Percentiles rank a stretch among this genome's conserved stretches.
Conservation (phyloP, 35 echinoderm and acorn worm species). For the Hemicentrotus pulcherrimus region DNA sequence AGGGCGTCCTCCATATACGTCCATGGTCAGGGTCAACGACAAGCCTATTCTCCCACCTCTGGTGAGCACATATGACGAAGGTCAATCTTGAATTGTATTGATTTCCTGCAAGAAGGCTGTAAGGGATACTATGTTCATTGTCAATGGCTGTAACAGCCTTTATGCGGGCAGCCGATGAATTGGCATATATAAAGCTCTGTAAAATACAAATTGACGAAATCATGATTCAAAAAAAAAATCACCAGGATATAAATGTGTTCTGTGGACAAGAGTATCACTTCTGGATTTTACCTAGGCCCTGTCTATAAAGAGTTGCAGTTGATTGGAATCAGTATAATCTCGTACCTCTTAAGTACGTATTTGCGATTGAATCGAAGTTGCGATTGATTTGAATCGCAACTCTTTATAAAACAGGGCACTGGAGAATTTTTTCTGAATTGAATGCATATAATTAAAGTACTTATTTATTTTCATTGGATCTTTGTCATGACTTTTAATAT, state of each 20-base stretch:
- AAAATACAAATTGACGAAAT: too few relatives aligned
- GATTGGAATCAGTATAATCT: not conserved
- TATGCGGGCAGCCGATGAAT: too few relatives aligned
- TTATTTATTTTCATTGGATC: not conserved
- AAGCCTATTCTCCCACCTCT: conserved; percentile 20
- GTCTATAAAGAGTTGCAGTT: not conserved
- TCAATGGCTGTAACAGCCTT: too few relatives aligned
- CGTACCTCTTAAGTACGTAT: not conserved
- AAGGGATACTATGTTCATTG: too few relatives aligned
- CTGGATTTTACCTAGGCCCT: not conserved
- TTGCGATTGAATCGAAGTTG: too few relatives aligned
- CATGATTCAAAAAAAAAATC: too few relatives aligned
- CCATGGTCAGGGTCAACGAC: conserved; percentile 11
- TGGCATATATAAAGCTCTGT: too few relatives aligned
- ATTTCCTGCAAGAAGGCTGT: too few relatives aligned
- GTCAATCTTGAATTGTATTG: not conserved
- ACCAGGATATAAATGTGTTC: too few relatives aligned
- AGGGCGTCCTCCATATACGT: not conserved
- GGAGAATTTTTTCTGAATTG: not conserved
- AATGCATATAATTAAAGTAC: not conserved
- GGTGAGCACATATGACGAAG: not conserved
- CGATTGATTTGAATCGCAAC: not conserved
- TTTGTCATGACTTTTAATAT: not conserved
- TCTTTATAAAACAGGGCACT: not conserved
- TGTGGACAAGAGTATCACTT: too few relatives aligned